These are phyloP conservation scores for Ostrea denselamellosa DNA, from an alignment of 1,140 invertebrate species.

Conservation along the genomic window DNA sequence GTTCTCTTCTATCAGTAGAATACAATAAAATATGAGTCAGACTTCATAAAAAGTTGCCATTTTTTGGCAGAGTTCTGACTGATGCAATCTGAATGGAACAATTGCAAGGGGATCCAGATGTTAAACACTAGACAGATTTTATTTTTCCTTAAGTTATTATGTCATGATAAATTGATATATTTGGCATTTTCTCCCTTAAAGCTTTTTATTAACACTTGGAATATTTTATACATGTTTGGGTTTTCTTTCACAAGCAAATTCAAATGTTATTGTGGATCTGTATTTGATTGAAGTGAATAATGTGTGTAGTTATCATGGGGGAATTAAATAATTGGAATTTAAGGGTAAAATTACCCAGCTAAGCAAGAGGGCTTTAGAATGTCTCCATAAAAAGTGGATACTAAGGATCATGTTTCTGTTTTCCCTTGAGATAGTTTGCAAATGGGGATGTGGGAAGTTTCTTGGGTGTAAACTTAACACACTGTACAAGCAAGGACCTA, in stretches of 20 bases:
- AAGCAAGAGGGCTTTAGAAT: slow-evolving; percentile 4
- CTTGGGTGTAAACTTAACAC: slow-evolving; percentile 1
- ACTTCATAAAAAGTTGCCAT: slow-evolving; percentile 7
- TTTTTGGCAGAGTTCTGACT: neutral
- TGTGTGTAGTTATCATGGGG: neutral
- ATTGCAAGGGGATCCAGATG: slow-evolving; percentile 16
- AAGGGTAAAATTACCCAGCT: slow-evolving; percentile 22
- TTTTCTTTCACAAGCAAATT: neutral
- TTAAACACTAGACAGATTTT: neutral
- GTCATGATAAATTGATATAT: slow-evolving; percentile 26
- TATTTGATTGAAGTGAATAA: neutral
- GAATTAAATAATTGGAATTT: slow-evolving; percentile 20
- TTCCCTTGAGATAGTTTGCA: slow-evolving; percentile 22
- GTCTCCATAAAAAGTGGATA: slow-evolving; percentile 1
- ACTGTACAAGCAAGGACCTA: slow-evolving; percentile 1
- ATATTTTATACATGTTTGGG: neutral
- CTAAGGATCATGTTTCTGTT: neutral
- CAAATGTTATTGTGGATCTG: neutral
- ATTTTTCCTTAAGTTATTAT: neutral
- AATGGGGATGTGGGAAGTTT: slow-evolving; percentile 20
- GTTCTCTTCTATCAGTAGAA: slow-evolving; percentile 26
- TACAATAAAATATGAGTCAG: slow-evolving; percentile 40
- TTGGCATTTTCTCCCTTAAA: slow-evolving; percentile 12
- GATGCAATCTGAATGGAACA: slow-evolving; percentile 26
- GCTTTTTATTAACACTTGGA: neutral